Percentiles rank a stretch among this genome's conserved stretches.
These are phyloP conservation scores for Thumatha senex DNA, from an alignment of 2,888 invertebrate genomes.

Conservation along the genomic window DNA sequence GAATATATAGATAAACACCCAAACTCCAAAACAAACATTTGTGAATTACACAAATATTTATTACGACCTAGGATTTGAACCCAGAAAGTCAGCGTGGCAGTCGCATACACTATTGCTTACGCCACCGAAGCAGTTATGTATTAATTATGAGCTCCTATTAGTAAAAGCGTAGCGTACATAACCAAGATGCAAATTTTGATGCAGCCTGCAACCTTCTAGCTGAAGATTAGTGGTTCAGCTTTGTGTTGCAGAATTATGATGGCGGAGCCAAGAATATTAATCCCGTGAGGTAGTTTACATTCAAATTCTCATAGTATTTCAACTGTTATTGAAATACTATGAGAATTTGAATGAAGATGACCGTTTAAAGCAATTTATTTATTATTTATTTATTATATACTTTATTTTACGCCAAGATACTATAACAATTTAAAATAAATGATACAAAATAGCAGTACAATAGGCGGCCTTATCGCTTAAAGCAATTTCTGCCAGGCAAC, in stretches of 20 bases:
- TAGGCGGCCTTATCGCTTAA: too few species aligned
- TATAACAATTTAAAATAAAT: too few species aligned
- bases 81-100: too few species aligned
- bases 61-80: too few species aligned
- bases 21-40: too few species aligned
- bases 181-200: constrained; percentile 33
- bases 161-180: constrained; percentile 1
- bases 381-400: too few species aligned
- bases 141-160: background rate
- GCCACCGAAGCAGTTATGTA: background rate
- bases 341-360: background rate
- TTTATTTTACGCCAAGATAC: too few species aligned
- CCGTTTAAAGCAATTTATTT: background rate
- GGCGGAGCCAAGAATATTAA: constrained; percentile 29
- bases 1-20: too few species aligned
- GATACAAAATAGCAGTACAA: too few species aligned
- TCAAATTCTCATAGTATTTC: background rate
- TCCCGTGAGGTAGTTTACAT: background rate
- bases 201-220: constrained; percentile 36
- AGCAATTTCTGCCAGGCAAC: too few species aligned
- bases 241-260: constrained; percentile 65
- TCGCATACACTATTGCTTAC: too few species aligned
- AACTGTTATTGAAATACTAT: background rate
- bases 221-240: constrained; percentile 61
- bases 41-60: too few species aligned